A percentile compares a stretch with the other conserved stretches of the same genome.
Evolutionary conservation across 1,140 invertebrate genomes (phyloP).

Genomic region (honey bee (Apis mellifera)): Amel_HAv3.1 CM009940.2:6199001-6199500

Average conservation of each 20-base stretch:
- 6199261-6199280: neutral
- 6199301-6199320: neutral
- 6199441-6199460: too few species aligned
- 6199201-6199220: slow-evolving; percentile 19
- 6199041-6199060: slow-evolving; percentile 19
- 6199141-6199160: slow-evolving; percentile 21
- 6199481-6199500: too few species aligned
- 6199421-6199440: too few species aligned
- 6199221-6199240: slow-evolving; percentile 20
- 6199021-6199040: neutral
- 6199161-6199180: slow-evolving; percentile 38
- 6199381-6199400: too few species aligned
- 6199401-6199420: too few species aligned
- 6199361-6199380: too few species aligned
- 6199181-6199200: slow-evolving; percentile 27
- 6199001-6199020: slow-evolving; percentile 10
- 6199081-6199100: slow-evolving; percentile 21
- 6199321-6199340: too few species aligned
- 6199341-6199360: too few species aligned
- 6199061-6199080: slow-evolving; percentile 10
- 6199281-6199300: neutral
- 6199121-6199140: slow-evolving; percentile 30
- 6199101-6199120: slow-evolving; percentile 5
- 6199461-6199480: too few species aligned
- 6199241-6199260: slow-evolving; percentile 7